Conservation (phyloP, 37 sponge, comb jelly and placozoan genomes). For the Ianthella basta region DNA sequence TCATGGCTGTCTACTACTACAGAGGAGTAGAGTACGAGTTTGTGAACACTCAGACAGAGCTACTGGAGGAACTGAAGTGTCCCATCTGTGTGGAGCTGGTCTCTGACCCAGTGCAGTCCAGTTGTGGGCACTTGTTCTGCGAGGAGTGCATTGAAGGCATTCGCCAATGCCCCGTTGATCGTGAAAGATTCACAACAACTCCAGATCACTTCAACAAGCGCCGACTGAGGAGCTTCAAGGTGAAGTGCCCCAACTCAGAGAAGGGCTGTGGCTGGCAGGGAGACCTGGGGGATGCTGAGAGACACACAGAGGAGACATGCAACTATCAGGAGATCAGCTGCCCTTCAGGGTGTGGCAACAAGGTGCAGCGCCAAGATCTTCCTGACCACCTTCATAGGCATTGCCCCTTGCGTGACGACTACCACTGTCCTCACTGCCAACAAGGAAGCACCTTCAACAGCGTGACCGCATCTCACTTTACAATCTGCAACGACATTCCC, state of each 20-base stretch:
- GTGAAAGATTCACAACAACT: background rate
- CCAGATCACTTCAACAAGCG: constrained; percentile 1
- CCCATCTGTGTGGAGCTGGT: constrained; percentile 15
- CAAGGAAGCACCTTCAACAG: background rate
- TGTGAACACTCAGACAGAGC: background rate
- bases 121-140: constrained; percentile 17
- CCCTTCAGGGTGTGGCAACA: background rate
- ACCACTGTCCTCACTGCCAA: constrained; percentile 5
- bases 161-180: background rate
- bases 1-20: no score
- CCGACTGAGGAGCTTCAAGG: background rate
- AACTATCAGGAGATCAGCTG: no score
- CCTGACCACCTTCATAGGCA: background rate
- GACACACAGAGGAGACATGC: background rate
- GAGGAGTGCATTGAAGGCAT: background rate
- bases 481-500: background rate
- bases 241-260: constrained; percentile 29
- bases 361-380: background rate
- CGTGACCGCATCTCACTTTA: background rate
- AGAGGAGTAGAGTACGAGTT: background rate
- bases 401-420: background rate
- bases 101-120: background rate
- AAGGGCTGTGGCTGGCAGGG: constrained; percentile 51
- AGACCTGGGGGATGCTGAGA: constrained; percentile 19
- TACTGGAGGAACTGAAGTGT: constrained; percentile 10